A percentile compares a stretch with the other conserved stretches of the same genome.
phyloP scores from a whole-genome alignment of 2,888 invertebrate genomes.

The Lamellibrachia satsuma region DNA sequence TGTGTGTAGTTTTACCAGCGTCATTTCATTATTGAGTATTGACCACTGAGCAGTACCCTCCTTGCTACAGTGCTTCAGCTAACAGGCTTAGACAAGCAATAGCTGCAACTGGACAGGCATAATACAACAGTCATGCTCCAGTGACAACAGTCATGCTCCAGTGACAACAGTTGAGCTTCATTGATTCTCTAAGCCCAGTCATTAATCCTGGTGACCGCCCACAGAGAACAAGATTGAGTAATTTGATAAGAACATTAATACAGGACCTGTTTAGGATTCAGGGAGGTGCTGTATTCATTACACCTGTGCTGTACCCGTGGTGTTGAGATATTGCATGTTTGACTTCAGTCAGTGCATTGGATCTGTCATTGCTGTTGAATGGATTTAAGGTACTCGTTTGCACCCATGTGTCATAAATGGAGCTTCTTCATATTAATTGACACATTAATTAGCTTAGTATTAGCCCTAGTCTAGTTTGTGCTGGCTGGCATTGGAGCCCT shows the following conservation, averaged over 20 bases:
- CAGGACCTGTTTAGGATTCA: background rate
- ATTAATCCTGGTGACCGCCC: background rate
- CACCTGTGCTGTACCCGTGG: background rate
- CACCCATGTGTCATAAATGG: background rate
- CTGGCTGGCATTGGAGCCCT: too few species aligned
- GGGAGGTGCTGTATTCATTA: background rate
- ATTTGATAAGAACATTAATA: too few species aligned
- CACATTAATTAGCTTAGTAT: too few species aligned
- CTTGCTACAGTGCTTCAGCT: background rate
- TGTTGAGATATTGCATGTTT: background rate
- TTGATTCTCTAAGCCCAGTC: background rate
- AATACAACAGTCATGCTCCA: background rate
- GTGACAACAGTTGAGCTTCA: background rate
- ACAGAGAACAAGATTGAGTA: background rate
- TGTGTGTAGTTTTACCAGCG: background rate
- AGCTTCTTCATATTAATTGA: too few species aligned
- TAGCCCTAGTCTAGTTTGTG: too few species aligned
- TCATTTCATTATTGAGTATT: background rate
- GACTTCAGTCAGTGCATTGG: background rate
- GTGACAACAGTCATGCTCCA: background rate
- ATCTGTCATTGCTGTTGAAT: background rate
- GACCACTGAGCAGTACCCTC: background rate
- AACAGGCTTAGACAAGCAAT: background rate
- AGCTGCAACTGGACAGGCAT: background rate
- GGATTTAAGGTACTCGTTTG: background rate